Conservation (phyloP, 1,140 invertebrate species). For the Centruroides vittatus region DNA sequence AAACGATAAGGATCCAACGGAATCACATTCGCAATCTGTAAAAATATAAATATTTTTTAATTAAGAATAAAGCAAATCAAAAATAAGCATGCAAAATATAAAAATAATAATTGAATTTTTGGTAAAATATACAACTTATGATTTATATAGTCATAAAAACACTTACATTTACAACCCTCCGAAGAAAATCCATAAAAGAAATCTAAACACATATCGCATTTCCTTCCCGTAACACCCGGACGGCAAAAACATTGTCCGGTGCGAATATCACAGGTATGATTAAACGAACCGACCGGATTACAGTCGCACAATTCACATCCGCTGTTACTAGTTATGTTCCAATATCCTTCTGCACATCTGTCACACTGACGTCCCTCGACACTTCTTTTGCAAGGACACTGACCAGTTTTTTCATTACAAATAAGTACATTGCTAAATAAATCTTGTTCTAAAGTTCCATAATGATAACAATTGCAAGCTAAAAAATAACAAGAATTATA, state of each 20-base stretch:
- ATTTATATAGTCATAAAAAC: no score
- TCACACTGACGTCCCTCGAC: constrained; percentile 82
- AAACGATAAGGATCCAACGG: constrained; percentile 62
- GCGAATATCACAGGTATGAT: constrained; percentile 59
- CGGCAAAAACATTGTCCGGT: constrained; percentile 79
- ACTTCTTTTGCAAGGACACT: constrained; percentile 80
- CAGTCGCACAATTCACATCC: constrained; percentile 58
- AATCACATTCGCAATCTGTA: constrained; percentile 76
- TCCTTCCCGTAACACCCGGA: constrained; percentile 62
- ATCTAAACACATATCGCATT: constrained; percentile 68
- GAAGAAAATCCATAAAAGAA: constrained; percentile 79
- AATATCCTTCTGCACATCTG: constrained; percentile 82
- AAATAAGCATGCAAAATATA: no score
- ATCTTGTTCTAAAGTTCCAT: constrained; percentile 50
- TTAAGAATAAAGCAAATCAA: no score
- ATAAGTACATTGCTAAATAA: constrained; percentile 67
- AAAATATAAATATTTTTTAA: constrained; percentile 50
- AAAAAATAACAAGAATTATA: neutral
- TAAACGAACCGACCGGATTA: constrained; percentile 66
- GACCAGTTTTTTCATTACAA: constrained; percentile 58
- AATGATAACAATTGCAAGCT: constrained; percentile 68
- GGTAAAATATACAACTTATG: no score
- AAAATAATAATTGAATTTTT: no score
- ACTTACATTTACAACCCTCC: constrained; percentile 52
- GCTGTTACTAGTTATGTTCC: constrained; percentile 61